phyloP scores from a whole-genome alignment of 2,113 vertebrate genomes.

The Polypterus bichir region DNA sequence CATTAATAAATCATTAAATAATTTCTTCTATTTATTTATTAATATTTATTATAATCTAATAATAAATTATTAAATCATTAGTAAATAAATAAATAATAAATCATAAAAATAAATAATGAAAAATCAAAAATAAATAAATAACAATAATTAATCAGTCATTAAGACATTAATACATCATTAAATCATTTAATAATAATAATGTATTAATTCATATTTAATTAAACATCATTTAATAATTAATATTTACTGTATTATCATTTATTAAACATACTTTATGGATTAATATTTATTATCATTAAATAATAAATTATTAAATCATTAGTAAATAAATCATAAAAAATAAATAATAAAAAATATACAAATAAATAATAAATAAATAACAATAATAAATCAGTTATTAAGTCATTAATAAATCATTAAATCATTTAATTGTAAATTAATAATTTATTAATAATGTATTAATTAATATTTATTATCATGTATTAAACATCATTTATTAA shows the following conservation, averaged over 20 bases:
- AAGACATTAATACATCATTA: background rate
- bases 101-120: slow-evolving; percentile 46
- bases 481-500: no score
- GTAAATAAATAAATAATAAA: no score
- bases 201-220: slow-evolving; percentile 26
- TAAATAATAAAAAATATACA: no score
- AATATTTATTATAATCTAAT: background rate
- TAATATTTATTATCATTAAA: slow-evolving; percentile 28
- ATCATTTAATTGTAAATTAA: no score
- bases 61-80: no score
- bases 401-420: background rate
- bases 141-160: slow-evolving; percentile 45
- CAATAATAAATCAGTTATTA: background rate
- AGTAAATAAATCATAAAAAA: no score
- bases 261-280: background rate
- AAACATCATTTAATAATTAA: slow-evolving; percentile 42
- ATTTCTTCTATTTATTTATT: slow-evolving; percentile 4
- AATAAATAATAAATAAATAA: no score
- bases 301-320: background rate
- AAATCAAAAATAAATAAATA: slow-evolving; percentile 44
- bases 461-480: background rate
- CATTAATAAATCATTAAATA: no score
- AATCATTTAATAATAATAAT: slow-evolving; percentile 47
- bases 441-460: background rate
- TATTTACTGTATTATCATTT: slow-evolving; percentile 18